Base-by-base conservation (phyloP, 2,113 vertebrate genomes). In the Colistium nudipinnis region DNA sequence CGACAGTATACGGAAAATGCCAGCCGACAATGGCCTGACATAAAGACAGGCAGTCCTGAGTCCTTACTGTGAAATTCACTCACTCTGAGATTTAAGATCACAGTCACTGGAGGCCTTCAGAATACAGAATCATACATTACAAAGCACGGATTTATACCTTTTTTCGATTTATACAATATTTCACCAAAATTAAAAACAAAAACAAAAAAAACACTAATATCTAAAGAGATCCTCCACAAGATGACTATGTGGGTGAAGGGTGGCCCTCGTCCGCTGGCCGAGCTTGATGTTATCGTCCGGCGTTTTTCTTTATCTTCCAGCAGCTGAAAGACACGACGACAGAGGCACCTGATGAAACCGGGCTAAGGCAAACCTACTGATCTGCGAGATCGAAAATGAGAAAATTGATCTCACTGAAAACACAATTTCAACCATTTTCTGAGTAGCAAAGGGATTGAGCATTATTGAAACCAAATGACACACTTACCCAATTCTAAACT, bases 241-340 rank as follows among this genome's bases (percentile, higher is more conserved):
- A 24, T 53, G 57, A 13, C 49, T n/a, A 31, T 11, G 61, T 54
- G 72, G 69, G 41, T 8, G 47, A 33, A 49, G n/a, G 45, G 0
- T 49, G 45, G 16, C 55, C 65, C 39, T 64, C 55, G 28, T 72
- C 70, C 17, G 3, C 38, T 53, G 22, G 33, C 56, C 12, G 12
- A 38, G 49, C 31, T 53, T 0, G 16, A 52, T 33, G 62, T 35
- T 20, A 7, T 35, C 10, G 33, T 8, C 19, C 24, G 31, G 13
- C 4, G 4, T 55, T 44, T 3, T 28, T 64, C 57, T 60, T 77
- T 89, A 89, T 89, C 90, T 89, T 0, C 63, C 82, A 41, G 81
- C 74, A 61, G 74, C 89, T 90, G 88, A 45, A 88, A 91, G 28
- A 81, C 1, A 70, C 12, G 60, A 66, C 13, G 67, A 71, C 16